Base-by-base conservation (phyloP, 1,140 invertebrate genomes). In the Pseudomyrmex gracilis region DNA sequence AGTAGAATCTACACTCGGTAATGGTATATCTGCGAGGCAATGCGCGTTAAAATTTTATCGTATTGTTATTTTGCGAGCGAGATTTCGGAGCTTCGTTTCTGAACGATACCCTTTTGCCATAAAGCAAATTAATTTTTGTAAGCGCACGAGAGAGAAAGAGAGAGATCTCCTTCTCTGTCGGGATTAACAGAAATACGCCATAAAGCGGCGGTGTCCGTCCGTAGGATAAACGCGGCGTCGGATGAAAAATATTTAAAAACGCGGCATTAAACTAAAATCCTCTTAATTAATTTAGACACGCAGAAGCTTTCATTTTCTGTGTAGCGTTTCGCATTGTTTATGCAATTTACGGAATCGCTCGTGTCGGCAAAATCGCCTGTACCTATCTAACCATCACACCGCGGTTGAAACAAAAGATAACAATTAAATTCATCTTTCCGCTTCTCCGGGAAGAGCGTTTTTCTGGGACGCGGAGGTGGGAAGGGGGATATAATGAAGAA, bases 261-360 rank as follows among this genome's bases (percentile, higher is more conserved):
- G 20, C 20, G 53, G 53, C 9, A 80, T 71, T 80, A 70, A 80
- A 80, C 70, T 58, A 12, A 49, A 58, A 71, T 71, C 76, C 76
- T 58, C 47, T 76, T 76, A 76, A 71, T 80, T 80, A 70, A 71
- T 70, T 58, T 66, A 70, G 58, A 80, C 60, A 71, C 71, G 53
- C 66, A 49, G 43, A 80, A 58, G 24, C 43, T 34, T 57, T 78
- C 20, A 9, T 55, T 17, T 34, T 74, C 20, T 55, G 45, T 15
- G 22, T n/a, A 24, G 17, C 12, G 34, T n/a, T 58, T 70, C 22
- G 34, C 64, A 47, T 80, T 78, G 51, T 68, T 70, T 71, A 34
- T 12, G 43, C 66, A 49, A 58, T 49, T 24, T 68, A 4, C 53
- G 53, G 13, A 34, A 0, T n/a, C n/a, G n/a, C 51, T 10, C 24